Percentiles rank a stretch among this genome's conserved stretches.
Evolutionary conservation across 2,888 invertebrate genomes (phyloP).

Genomic region (Acanthopleura granulata): DNA sequence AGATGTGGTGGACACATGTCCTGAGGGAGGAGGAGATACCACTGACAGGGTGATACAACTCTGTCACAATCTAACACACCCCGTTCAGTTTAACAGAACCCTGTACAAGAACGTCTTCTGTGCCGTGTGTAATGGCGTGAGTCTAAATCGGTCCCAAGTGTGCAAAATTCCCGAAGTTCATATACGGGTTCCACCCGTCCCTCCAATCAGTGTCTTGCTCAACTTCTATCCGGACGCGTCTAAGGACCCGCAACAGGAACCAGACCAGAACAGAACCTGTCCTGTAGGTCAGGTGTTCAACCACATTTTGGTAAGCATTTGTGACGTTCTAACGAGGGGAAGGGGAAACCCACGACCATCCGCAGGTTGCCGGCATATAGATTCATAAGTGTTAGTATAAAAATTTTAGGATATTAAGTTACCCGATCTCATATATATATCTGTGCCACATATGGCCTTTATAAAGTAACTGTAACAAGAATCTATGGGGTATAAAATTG

Average conservation of each 20-base stretch:
- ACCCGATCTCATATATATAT: no score
- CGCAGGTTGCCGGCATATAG: no score
- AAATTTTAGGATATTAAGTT: no score
- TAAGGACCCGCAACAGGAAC: neutral
- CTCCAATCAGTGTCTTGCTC: slow-evolving; percentile 1
- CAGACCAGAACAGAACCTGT: neutral
- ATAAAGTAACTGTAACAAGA: no score
- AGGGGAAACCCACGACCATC: no score
- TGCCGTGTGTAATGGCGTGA: neutral
- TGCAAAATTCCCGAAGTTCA: neutral
- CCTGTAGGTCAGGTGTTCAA: neutral
- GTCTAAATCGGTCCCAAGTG: neutral
- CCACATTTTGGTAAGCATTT: no score
- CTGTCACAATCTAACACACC: neutral
- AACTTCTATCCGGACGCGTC: neutral
- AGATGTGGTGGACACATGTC: neutral
- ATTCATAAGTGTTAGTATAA: no score
- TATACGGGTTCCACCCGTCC: neutral
- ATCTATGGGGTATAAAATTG: no score
- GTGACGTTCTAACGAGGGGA: no score
- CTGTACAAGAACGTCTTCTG: slow-evolving; percentile 14
- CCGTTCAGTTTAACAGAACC: neutral
- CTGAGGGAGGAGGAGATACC: no score
- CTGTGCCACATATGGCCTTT: no score
- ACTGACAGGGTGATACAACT: neutral